phyloP scores from a whole-genome alignment of 2,888 invertebrate species.

The Standfussiana lucernea region DNA sequence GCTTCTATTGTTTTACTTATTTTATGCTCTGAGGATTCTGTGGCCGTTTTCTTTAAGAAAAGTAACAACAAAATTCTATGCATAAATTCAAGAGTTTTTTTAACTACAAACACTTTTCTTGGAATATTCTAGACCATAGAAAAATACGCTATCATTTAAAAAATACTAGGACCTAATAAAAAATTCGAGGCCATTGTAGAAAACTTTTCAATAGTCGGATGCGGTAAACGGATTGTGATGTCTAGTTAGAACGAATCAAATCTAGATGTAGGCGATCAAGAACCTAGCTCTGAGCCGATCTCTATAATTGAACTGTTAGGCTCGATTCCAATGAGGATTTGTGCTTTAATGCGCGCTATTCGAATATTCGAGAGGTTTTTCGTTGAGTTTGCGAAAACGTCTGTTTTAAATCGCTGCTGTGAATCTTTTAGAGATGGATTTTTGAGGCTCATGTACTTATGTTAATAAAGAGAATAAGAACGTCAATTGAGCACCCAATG shows the following conservation, averaged over 20 bases:
- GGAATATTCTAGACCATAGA: not conserved
- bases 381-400: constrained; percentile 28
- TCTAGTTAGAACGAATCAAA: constrained; percentile 88
- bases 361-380: constrained; percentile 45
- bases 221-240: constrained; percentile 86
- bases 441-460: not conserved
- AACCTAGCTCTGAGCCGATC: constrained; percentile 71
- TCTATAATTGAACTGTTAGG: constrained; percentile 82
- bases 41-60: not conserved
- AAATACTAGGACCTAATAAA: constrained; percentile 8
- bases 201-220: constrained; percentile 83
- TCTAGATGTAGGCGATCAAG: constrained; percentile 83
- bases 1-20: not conserved
- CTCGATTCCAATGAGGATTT: constrained; percentile 72
- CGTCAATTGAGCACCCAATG: not conserved
- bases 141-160: rapidly evolving
- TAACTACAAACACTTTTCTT: not conserved
- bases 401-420: constrained; percentile 27
- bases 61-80: rapidly evolving
- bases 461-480: not conserved
- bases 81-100: not conserved
- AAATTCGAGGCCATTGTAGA: constrained; percentile 77
- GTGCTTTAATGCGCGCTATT: constrained; percentile 53
- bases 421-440: constrained; percentile 2
- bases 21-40: not conserved